A percentile compares a stretch with the other conserved stretches of the same genome.
phyloP scores from a whole-genome alignment of 2,888 invertebrate genomes.

The Periphyllus acericola region DNA sequence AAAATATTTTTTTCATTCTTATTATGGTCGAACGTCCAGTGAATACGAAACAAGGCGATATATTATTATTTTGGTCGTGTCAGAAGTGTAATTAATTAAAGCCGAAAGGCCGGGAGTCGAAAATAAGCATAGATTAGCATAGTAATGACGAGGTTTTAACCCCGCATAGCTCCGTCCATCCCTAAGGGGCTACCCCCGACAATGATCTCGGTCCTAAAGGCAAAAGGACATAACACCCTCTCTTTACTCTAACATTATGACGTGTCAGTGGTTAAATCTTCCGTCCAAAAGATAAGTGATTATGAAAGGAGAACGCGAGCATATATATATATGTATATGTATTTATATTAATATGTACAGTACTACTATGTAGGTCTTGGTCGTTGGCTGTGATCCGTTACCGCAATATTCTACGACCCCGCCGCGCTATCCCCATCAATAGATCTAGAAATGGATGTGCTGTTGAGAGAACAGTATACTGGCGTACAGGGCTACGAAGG shows the following conservation, averaged over 20 bases:
- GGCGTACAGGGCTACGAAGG: not conserved
- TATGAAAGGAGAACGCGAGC: conserved; percentile 23
- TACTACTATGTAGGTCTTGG: not conserved
- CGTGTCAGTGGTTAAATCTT: conserved; percentile 55
- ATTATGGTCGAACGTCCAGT: not conserved
- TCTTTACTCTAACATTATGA: conserved; percentile 38
- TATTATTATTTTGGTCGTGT: conserved; percentile 35
- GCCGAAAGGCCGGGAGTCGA: conserved; percentile 44
- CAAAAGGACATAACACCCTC: conserved; percentile 51
- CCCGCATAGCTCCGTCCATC: not conserved
- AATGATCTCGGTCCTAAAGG: conserved; percentile 51
- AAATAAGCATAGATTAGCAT: conserved; percentile 61
- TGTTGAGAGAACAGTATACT: not conserved
- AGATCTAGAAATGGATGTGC: not conserved
- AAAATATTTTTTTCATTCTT: not conserved
- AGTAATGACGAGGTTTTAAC: conserved; percentile 58
- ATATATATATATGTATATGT: not conserved
- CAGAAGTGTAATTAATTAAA: conserved; percentile 50
- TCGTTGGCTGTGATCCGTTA: not conserved
- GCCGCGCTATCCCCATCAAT: too few relatives aligned
- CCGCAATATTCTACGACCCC: too few relatives aligned
- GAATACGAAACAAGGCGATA: conserved; percentile 4
- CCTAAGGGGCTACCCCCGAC: not conserved
- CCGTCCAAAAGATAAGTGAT: conserved; percentile 56
- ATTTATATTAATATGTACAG: not conserved